Evolutionary conservation across 2,797 vertebrate species (phyloP), one percentile per base, ranked within the genome.

Genomic region (Schizothorax lantsangensis): DNA sequence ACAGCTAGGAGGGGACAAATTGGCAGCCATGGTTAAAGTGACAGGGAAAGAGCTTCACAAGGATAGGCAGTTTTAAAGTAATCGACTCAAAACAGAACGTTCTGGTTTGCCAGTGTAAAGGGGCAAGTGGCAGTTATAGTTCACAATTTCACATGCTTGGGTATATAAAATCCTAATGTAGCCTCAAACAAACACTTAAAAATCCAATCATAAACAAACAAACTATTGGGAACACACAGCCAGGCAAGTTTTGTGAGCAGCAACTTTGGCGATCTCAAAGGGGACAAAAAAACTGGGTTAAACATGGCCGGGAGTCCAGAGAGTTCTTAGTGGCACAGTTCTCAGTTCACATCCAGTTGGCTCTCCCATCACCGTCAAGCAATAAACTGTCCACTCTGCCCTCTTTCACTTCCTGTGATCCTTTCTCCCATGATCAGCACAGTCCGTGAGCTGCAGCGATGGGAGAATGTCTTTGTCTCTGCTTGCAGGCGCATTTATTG

Each of bases 21-120:
- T 86, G 90, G 88, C 83, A 90, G 80, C 87, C 71, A 80, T 83
- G 85, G 75, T 71, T 68, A 87, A 89, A 86, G 83, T 85, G 79
- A 83, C 74, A 71, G 73, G 83, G 57, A 84, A 85, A 83, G n/a
- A 84, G 49, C 72, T 74, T 90, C 71, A 87, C 71, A 59, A 86
- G 82, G 45, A 86, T 75, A 87, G 88, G 85, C 88, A 87, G 74
- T 87, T 86, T 81, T 88, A 66, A 87, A 87, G 45, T 68, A 75
- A 49, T 78, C 23, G 43, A 85, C 66, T 83, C 57, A 79, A 36
- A 88, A 86, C 73, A 85, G 66, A 49, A 74, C 40, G 54, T 81
- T 66, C 74, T 80, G 33, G 33, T 85, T 80, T 75, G 43, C 74
- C 75, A 77, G 82, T 66, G 66, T 87, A 62, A 73, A 15, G 79